A percentile compares a stretch with the other conserved stretches of the same genome.
These are phyloP conservation scores for Cydia splendana DNA, from an alignment of 1,140 invertebrate species.

Conservation along the genomic window DNA sequence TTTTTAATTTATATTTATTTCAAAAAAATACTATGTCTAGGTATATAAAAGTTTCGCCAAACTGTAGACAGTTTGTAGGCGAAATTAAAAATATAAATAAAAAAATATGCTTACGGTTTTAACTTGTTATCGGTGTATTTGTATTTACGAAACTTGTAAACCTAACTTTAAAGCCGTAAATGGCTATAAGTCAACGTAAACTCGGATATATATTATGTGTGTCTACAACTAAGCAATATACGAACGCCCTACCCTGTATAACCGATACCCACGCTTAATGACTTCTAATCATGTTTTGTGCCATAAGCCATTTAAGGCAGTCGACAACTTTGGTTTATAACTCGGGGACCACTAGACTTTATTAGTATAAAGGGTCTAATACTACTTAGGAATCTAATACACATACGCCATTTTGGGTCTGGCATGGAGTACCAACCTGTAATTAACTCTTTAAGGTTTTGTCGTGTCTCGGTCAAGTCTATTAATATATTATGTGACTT, in stretches of 20 bases:
- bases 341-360: not conserved
- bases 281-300: constrained; percentile 31
- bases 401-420: not conserved
- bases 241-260: not conserved
- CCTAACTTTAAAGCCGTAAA: no score
- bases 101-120: no score
- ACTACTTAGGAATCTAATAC: not conserved
- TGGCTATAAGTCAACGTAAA: not conserved
- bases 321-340: constrained; percentile 24
- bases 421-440: not conserved
- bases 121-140: no score
- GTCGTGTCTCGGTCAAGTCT: constrained; percentile 13
- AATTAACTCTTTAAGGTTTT: constrained; percentile 19
- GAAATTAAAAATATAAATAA: no score
- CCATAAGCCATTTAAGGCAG: constrained; percentile 29
- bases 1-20: no score
- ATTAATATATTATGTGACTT: constrained; percentile 10
- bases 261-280: constrained; percentile 28
- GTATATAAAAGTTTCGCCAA: no score
- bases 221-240: not conserved
- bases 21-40: no score
- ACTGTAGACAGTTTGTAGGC: no score
- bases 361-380: not conserved
- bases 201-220: not conserved
- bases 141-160: no score